These are phyloP conservation scores for Xenopus laevis DNA, from an alignment of 2,113 vertebrate genomes.

Conservation along the genomic window DNA sequence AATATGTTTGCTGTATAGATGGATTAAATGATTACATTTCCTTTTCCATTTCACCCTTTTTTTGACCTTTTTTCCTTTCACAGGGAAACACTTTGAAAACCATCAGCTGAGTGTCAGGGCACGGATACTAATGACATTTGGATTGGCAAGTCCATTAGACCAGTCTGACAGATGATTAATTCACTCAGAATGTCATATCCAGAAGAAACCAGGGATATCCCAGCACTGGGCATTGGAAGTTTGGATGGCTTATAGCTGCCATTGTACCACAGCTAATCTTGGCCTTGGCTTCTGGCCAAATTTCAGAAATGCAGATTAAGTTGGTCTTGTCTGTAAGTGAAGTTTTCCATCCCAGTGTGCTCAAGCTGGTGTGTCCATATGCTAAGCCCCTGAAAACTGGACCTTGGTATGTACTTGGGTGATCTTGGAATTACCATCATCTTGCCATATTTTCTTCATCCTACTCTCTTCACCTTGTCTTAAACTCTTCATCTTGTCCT, in stretches of 20 bases:
- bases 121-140: not conserved
- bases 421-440: too few species aligned
- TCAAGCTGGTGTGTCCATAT: slow-evolving; percentile 8
- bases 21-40: too few species aligned
- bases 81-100: not conserved
- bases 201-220: not conserved
- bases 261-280: not conserved
- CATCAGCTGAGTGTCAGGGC: not conserved
- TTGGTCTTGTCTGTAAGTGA: not conserved
- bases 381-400: slow-evolving; percentile 7
- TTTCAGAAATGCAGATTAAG: not conserved
- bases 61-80: too few species aligned
- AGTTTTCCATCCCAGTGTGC: not conserved
- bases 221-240: slow-evolving; percentile 5
- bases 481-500: too few species aligned
- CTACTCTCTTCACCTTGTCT: too few species aligned
- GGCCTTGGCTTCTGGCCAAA: not conserved
- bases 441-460: too few species aligned
- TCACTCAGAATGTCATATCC: slow-evolving; percentile 4
- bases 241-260: not conserved
- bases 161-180: slow-evolving; percentile 29
- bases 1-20: too few species aligned
- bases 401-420: too few species aligned
- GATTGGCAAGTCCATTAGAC: not conserved
- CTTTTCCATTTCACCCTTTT: too few species aligned